A percentile compares a stretch with the other conserved stretches of the same genome.
Conservation (phyloP, 2,797 vertebrate species). For the Epinephelus malabaricus region DNA sequence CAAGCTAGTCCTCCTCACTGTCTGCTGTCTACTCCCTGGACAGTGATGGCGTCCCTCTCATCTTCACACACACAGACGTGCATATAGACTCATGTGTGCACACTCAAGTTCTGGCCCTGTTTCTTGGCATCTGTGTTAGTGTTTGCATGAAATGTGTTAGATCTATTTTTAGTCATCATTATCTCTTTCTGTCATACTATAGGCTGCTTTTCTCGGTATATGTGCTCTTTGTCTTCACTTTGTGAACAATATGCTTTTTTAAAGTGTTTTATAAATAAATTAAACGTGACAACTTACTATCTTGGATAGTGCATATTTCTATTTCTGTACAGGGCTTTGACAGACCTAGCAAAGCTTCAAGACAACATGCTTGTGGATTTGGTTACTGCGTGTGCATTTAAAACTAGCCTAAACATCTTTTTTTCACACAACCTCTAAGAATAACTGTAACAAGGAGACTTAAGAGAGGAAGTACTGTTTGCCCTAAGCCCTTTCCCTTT, state of each 20-base stretch:
- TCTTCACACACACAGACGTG: constrained; percentile 18
- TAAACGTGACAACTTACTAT: constrained; percentile 35
- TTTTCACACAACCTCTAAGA: not conserved
- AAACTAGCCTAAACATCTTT: not conserved
- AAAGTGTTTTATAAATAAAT: constrained; percentile 40
- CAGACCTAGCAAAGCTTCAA: not conserved
- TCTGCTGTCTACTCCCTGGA: constrained; percentile 16
- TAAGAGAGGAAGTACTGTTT: not conserved
- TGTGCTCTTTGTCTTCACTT: constrained; percentile 37
- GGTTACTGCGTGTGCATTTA: not conserved
- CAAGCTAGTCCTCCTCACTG: not conserved
- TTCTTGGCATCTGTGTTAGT: constrained; percentile 55
- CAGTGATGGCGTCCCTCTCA: not conserved
- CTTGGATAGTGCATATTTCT: constrained; percentile 22
- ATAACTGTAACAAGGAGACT: not conserved
- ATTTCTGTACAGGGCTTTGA: constrained; percentile 16
- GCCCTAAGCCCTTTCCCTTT: not conserved
- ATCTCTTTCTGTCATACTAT: constrained; percentile 35
- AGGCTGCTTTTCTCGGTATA: constrained; percentile 18
- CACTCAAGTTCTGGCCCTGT: constrained; percentile 30
- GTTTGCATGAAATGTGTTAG: constrained; percentile 51
- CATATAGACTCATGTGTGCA: constrained; percentile 7
- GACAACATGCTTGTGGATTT: not conserved
- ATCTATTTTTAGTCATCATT: constrained; percentile 66
- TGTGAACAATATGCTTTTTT: constrained; percentile 26